Evolutionary conservation across 2,888 invertebrate genomes (phyloP).

Genomic region (Brachynemurus nebulosus): DNA sequence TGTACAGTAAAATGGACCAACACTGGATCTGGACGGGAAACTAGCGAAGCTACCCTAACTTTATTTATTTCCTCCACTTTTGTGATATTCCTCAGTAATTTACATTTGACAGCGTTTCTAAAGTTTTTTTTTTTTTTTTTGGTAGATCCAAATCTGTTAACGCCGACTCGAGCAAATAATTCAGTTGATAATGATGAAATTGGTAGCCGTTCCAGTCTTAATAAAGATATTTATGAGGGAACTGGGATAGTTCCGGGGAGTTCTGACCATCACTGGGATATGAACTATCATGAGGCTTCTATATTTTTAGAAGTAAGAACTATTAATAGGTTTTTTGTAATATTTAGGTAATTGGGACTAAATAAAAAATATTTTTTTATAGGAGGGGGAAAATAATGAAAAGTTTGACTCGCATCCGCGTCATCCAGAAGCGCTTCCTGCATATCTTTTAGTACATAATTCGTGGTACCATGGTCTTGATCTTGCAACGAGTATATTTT

Average conservation of each 20-base stretch:
- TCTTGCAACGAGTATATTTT: slow-evolving; percentile 56
- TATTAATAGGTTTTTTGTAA: no score
- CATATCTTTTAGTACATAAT: slow-evolving; percentile 77
- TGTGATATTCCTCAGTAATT: no score
- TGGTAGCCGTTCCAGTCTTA: slow-evolving; percentile 47
- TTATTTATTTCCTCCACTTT: no score
- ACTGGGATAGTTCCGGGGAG: slow-evolving; percentile 29
- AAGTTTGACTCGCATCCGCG: slow-evolving; percentile 81
- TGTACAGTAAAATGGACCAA: no score
- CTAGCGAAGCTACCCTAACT: no score
- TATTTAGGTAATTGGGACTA: neutral
- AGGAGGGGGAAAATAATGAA: slow-evolving; percentile 85
- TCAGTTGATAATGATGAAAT: slow-evolving; percentile 33
- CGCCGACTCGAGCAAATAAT: slow-evolving; percentile 9
- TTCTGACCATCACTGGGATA: slow-evolving; percentile 58
- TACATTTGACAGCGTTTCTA: no score
- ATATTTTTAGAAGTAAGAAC: slow-evolving; percentile 65
- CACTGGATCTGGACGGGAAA: no score
- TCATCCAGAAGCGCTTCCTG: slow-evolving; percentile 67
- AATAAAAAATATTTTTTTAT: slow-evolving; percentile 20
- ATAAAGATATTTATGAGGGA: slow-evolving; percentile 34
- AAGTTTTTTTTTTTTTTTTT: neutral
- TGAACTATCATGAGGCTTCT: slow-evolving; percentile 82
- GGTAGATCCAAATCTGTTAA: neutral
- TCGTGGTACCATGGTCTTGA: slow-evolving; percentile 76